Base-by-base conservation (phyloP, 2,113 vertebrate species). In the Bubalus kerabau region DNA sequence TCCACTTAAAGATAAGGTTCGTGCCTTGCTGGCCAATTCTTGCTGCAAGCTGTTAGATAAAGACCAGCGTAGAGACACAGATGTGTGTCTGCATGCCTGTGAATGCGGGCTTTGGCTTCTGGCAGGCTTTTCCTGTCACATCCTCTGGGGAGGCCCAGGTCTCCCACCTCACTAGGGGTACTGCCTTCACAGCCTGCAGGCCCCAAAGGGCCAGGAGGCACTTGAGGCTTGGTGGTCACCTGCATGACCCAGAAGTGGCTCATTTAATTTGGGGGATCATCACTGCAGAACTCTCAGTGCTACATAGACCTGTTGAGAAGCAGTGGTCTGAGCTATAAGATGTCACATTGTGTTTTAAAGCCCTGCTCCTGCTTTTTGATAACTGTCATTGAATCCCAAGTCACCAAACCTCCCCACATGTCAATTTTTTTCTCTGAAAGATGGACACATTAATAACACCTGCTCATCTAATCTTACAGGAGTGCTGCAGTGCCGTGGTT, bases 11-110 rank as follows among this genome's bases (percentile, higher is more conserved):
- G 50, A 80, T 6, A 43, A 84, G 13, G 15, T n/a, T 62, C 10
- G 0, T 4, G 15, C n/a, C 89, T 78, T 71, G 21, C 13, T 62
- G 36, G 90, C 76, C 52, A 40, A 3, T 43, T 57, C 94, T 87
- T 43, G 40, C 36, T 46, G 9, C 16, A 60, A 80, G 26, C 46
- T 48, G 24, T 93, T 56, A 32, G 43, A n/a, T 28, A 13, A 32
- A 62, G 50, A 28, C 11, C 5, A 9, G 71, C 17, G 16, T 3
- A 48, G 36, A 74, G 67, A 32, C 52, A 13, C 0, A 0, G 48
- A 16, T 24, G 30, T 43, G 21, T 76, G 40, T 43, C 71, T 43
- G 71, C 28, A 3, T 1, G 30, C 57, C 3, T 1, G 2, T 32
- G 80, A 3, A 8, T 2, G 12, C 36, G 64, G 13, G 12, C 88